These are phyloP conservation scores for Sphaeramia orbicularis DNA, from an alignment of 2,797 vertebrate species.

Conservation along the genomic window DNA sequence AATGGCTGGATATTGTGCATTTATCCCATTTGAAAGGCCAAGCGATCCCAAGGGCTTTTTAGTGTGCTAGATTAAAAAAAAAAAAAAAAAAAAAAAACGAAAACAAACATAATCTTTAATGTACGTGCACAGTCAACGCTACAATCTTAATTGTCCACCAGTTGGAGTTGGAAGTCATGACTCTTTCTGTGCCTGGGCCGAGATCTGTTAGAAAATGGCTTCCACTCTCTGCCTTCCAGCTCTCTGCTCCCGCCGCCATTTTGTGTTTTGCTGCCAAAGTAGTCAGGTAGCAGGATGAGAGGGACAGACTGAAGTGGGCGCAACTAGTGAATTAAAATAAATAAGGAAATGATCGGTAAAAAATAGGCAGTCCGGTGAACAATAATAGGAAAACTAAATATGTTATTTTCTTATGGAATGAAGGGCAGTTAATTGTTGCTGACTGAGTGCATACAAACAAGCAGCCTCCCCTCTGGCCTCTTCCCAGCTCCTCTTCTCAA, in stretches of 20 bases:
- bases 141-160: slow-evolving; percentile 44
- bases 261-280: slow-evolving; percentile 79
- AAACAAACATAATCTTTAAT: slow-evolving; percentile 33
- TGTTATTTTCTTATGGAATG: slow-evolving; percentile 67
- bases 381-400: slow-evolving; percentile 69
- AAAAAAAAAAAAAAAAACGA: too few relatives aligned
- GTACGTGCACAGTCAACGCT: slow-evolving; percentile 36
- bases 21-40: slow-evolving; percentile 51
- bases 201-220: slow-evolving; percentile 80
- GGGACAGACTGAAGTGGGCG: slow-evolving; percentile 68
- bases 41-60: slow-evolving; percentile 55
- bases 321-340: slow-evolving; percentile 64
- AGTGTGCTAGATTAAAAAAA: slow-evolving; percentile 31
- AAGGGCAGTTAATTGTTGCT: slow-evolving; percentile 77
- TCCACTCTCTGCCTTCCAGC: slow-evolving; percentile 75
- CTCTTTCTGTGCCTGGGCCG: slow-evolving; percentile 43
- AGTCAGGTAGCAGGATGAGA: slow-evolving; percentile 77
- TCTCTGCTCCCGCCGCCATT: slow-evolving; percentile 75
- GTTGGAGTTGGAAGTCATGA: slow-evolving; percentile 27
- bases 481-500: slow-evolving; percentile 80
- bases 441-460: slow-evolving; percentile 81
- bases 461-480: slow-evolving; percentile 77
- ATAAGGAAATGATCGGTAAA: slow-evolving; percentile 47
- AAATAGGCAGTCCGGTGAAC: slow-evolving; percentile 42
- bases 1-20: slow-evolving; percentile 43